Percentiles rank a stretch among this genome's conserved stretches.
Evolutionary conservation across 2,888 invertebrate genomes (phyloP).

Genomic region (Acleris emargana): DNA sequence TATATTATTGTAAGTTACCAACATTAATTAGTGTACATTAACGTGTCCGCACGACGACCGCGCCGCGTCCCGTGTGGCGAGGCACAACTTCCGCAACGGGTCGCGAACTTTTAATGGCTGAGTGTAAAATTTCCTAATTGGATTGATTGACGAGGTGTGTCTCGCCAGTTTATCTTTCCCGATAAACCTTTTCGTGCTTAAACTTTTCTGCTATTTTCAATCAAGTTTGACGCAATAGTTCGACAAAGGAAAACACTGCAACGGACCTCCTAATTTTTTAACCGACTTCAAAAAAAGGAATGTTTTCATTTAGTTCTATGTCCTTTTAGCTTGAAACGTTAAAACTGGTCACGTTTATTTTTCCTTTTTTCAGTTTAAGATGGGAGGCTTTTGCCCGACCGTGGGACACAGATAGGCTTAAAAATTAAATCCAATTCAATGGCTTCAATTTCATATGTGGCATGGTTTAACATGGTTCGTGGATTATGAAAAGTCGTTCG

Average conservation of each 20-base stretch:
- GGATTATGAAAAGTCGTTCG: no score
- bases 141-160: slow-evolving; percentile 63
- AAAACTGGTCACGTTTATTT: no score
- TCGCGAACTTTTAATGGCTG: slow-evolving; percentile 65
- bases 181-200: slow-evolving; percentile 30
- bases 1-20: not conserved
- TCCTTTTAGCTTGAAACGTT: no score
- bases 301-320: no score
- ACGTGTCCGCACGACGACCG: slow-evolving; percentile 11
- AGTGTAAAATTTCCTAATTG: slow-evolving; percentile 67
- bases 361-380: no score
- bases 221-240: not conserved
- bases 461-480: no score
- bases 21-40: not conserved
- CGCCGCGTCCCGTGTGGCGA: slow-evolving; percentile 26
- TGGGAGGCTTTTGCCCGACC: no score
- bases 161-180: slow-evolving; percentile 52
- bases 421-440: no score
- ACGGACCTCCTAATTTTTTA: no score
- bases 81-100: slow-evolving; percentile 33
- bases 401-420: no score
- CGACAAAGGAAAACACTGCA: not conserved
- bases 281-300: no score
- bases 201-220: not conserved
- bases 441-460: no score